Evolutionary conservation across 2,113 vertebrate genomes (phyloP), one percentile per base, ranked within the genome.

Genomic region (Pimephales promelas): DNA sequence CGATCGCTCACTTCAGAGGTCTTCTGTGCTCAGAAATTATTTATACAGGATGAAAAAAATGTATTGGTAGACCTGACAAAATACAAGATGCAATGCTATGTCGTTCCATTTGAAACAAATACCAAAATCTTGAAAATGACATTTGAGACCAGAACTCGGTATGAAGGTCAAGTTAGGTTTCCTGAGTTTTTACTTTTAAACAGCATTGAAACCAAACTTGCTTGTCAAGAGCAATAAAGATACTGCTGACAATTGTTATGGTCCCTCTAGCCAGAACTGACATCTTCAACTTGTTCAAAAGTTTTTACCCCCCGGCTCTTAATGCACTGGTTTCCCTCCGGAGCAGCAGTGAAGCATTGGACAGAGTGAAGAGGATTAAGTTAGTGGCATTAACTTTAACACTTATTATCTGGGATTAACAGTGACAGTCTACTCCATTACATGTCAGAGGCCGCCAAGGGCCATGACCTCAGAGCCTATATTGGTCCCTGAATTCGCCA

Each of bases 211-310:
- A 62, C 79, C 28, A 43, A 78, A 75, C 28, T 49, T 64, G 79
- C 22, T 75, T 86, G 85, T 86, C 87, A 88, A 75, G 75, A 79
- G 31, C 40, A 85, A 85, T 88, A 76, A 34, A 26, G 70, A 86
- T 84, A 86, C 36, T 76, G 85, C 82, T 84, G 79, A 88, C 68
- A 82, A 79, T 24, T 86, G 87, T 70, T 26, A 85, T 75, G 22
- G 52, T 78, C 57, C 84, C 84, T 86, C 73, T 10, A 79, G 87
- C 74, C 22, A 78, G 10, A 72, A 45, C 4, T n/a, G n/a, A n/a
- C n/a, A n/a, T n/a, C n/a, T n/a, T n/a, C n/a, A n/a, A n/a, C n/a
- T n/a, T n/a, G n/a, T n/a, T n/a, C n/a, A n/a, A n/a, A n/a, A n/a
- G n/a, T n/a, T n/a, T n/a, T n/a, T n/a, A n/a, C n/a, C n/a, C n/a